A percentile compares a stretch with the other conserved stretches of the same genome.
phyloP scores from a whole-genome alignment of 2,113 vertebrate genomes.

The Chlamydotis undulata region DNA sequence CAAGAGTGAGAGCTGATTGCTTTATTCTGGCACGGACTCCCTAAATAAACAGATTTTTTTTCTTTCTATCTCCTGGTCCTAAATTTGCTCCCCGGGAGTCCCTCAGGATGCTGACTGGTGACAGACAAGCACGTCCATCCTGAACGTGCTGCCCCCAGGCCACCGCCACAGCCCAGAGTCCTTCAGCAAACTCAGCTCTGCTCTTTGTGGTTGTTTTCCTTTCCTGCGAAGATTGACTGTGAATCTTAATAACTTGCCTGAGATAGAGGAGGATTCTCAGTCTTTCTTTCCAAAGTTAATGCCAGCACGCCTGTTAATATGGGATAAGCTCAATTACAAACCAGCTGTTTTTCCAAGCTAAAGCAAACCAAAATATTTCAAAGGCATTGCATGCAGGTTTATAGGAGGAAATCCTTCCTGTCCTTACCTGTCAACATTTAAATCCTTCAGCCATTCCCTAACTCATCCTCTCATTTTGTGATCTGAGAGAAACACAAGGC shows the following conservation, averaged over 20 bases:
- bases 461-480: not conserved
- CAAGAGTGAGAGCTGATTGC: conserved; percentile 1
- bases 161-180: not conserved
- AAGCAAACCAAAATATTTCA: not conserved
- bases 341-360: not conserved
- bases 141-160: not conserved
- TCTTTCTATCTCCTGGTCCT: not conserved
- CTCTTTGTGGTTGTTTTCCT: not conserved
- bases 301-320: not conserved
- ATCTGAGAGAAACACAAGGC: not conserved
- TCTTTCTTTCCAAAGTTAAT: not conserved
- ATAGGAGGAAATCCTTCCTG: not conserved
- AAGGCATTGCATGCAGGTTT: not conserved
- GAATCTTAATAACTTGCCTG: conserved; percentile 24
- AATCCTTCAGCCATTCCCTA: not conserved
- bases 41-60: not conserved
- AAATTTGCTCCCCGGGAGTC: not conserved
- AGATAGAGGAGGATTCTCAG: not conserved
- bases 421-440: not conserved
- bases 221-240: not conserved
- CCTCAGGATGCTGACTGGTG: not conserved
- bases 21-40: not conserved
- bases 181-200: not conserved
- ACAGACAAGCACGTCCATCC: not conserved
- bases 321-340: not conserved